Evolutionary conservation across 2,113 vertebrate genomes (phyloP).

Genomic region (Corythaixoides concolor): DNA sequence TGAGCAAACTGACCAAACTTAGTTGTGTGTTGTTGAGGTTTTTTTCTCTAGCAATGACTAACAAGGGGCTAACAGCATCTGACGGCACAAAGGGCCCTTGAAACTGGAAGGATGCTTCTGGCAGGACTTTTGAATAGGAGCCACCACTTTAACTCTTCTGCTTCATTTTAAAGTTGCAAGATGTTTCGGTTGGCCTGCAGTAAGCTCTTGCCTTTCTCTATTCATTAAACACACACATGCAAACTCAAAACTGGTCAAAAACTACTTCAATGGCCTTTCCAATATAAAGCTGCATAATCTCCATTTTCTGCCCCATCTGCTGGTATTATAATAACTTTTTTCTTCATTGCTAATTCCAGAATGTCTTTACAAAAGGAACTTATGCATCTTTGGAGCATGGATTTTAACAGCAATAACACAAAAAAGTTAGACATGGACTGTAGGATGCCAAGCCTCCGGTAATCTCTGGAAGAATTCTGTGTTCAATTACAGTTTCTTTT

Average conservation of each 20-base stretch:
- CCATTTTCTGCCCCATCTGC: not conserved
- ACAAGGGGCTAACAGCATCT: slow-evolving; percentile 69
- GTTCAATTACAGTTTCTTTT: slow-evolving; percentile 61
- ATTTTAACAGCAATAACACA: not conserved
- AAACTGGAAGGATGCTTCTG: slow-evolving; percentile 42
- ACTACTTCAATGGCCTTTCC: not conserved
- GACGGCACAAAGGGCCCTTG: slow-evolving; percentile 71
- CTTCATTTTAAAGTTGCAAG: not conserved
- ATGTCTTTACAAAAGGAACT: slow-evolving; percentile 20
- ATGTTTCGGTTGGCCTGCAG: not conserved
- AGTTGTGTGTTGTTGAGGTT: slow-evolving; percentile 53
- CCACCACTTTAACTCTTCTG: slow-evolving; percentile 49
- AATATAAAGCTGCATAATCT: not conserved
- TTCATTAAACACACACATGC: not conserved
- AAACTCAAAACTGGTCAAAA: not conserved
- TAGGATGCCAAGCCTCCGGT: not conserved
- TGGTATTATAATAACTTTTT: not conserved
- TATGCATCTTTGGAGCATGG: not conserved
- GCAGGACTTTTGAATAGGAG: slow-evolving; percentile 44
- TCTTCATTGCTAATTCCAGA: not conserved
- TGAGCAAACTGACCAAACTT: slow-evolving; percentile 79
- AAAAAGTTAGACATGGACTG: not conserved
- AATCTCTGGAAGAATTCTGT: slow-evolving; percentile 39
- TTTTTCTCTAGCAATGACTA: slow-evolving; percentile 67
- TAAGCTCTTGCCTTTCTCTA: not conserved